Base-by-base conservation (phyloP, 2,797 vertebrate species). In the Harpagifer antarcticus region DNA sequence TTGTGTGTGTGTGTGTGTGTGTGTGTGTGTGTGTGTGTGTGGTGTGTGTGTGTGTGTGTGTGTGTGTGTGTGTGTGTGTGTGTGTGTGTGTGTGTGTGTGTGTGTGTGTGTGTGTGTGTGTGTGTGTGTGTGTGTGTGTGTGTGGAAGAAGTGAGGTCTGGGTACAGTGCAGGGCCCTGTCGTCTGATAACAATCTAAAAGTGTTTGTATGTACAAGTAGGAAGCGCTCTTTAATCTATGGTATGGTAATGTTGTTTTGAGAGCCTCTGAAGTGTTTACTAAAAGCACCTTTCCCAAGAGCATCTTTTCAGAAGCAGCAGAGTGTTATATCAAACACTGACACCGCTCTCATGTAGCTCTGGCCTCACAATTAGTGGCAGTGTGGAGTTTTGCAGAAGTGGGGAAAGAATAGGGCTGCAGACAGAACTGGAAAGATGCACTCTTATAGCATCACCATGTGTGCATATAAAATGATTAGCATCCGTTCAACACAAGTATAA, bases 61-160 rank as follows among this genome's bases (percentile, higher is more conserved):
- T 84, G 62, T 77, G 74, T 73, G 77, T 33, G 31, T 33, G 31
- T 5, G 89, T 91, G 55, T 90, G 89, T 47, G 69, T 72, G 72
- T 83, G 72, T 48, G 75, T 69, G 78, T 68, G 81, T 62, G 84
- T 81, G 58, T 85, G 62, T 74, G 74, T 71, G 78, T 37, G 33
- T 1, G 33, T 1, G 88, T 91, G 55, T 90, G 89, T 48, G 69
- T 72, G 72, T 83, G 72, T 48, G 75, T 69, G 78, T 68, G 81
- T 62, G 84, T 81, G 58, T 37, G 33, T 9, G 33, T 1, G 88
- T 91, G 55, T 90, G 89, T 42, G 69, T 72, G 72, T 82, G 72
- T 45, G 75, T 69, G 78, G 76, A 68, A 70, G 67, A 68, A 70
- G 67, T 54, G 79, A 76, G 71, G 40, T 44, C 63, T 19, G 45